Percentiles rank a stretch among this genome's conserved stretches.
phyloP scores from a whole-genome alignment of 2,113 vertebrate genomes.

The Psammodynastes pulverulentus region DNA sequence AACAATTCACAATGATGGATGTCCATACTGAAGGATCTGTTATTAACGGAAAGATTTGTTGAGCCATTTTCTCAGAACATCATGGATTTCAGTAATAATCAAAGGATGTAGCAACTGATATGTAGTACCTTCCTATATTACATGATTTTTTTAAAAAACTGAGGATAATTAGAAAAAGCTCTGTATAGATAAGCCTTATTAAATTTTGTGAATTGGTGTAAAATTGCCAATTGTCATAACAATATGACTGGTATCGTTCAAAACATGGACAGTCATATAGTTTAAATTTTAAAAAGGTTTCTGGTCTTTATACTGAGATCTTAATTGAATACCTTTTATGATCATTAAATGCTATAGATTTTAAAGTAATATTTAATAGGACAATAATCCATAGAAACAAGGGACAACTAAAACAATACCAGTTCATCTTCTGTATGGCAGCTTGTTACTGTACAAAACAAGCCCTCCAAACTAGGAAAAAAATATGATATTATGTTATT shows the following conservation, averaged over 20 bases:
- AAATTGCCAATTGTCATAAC: not conserved
- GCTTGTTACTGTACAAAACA: not conserved
- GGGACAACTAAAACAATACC: not conserved
- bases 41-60: not conserved
- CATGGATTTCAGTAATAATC: not conserved
- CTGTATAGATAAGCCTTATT: not conserved
- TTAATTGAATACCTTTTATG: not conserved
- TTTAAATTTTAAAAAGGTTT: not conserved
- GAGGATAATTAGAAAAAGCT: not conserved
- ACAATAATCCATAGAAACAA: not conserved
- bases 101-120: not conserved
- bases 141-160: not conserved
- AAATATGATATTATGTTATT: not conserved
- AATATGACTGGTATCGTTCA: not conserved
- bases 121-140: not conserved
- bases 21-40: not conserved
- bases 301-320: not conserved
- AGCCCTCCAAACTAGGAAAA: not conserved
- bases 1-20: constrained; percentile 1
- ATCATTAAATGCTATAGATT: not conserved
- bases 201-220: not conserved
- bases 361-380: not conserved
- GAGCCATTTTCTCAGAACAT: not conserved
- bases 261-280: not conserved
- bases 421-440: not conserved